Conservation (phyloP, 1,140 invertebrate species). For the Drosophila nigrodunni region DNA sequence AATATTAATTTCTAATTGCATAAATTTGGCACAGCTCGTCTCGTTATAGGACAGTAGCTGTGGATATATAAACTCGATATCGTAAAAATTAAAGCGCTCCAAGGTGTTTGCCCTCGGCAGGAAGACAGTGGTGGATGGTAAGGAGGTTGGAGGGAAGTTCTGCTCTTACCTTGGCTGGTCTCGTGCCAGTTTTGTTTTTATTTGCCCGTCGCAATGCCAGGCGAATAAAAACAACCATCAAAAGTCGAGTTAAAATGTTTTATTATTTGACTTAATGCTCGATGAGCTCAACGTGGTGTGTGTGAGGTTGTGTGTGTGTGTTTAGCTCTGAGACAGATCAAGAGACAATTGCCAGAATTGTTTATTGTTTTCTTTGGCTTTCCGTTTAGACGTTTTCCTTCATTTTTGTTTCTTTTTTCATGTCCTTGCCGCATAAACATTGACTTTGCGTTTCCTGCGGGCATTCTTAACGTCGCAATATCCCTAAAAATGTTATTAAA, state of each 20-base stretch:
- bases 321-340: background rate
- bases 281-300: background rate
- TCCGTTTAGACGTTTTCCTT: slow-evolving; percentile 56
- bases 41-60: slow-evolving; percentile 44
- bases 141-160: background rate
- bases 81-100: slow-evolving; percentile 78
- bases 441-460: slow-evolving; percentile 27
- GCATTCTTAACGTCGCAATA: slow-evolving; percentile 65
- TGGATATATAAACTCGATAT: slow-evolving; percentile 39
- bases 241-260: slow-evolving; percentile 81
- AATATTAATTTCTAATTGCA: slow-evolving; percentile 84
- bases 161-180: slow-evolving; percentile 29
- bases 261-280: slow-evolving; percentile 78
- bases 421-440: slow-evolving; percentile 73
- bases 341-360: slow-evolving; percentile 74
- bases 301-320: no score
- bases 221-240: slow-evolving; percentile 79
- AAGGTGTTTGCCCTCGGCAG: slow-evolving; percentile 64
- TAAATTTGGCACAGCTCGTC: slow-evolving; percentile 66
- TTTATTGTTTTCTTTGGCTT: slow-evolving; percentile 70
- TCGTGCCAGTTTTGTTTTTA: slow-evolving; percentile 68
- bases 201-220: slow-evolving; percentile 75
- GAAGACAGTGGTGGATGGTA: background rate
- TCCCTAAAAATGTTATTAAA: slow-evolving; percentile 75
- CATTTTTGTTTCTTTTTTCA: slow-evolving; percentile 11